Conservation (phyloP, 2,113 vertebrate species). For the Proteles cristata region DNA sequence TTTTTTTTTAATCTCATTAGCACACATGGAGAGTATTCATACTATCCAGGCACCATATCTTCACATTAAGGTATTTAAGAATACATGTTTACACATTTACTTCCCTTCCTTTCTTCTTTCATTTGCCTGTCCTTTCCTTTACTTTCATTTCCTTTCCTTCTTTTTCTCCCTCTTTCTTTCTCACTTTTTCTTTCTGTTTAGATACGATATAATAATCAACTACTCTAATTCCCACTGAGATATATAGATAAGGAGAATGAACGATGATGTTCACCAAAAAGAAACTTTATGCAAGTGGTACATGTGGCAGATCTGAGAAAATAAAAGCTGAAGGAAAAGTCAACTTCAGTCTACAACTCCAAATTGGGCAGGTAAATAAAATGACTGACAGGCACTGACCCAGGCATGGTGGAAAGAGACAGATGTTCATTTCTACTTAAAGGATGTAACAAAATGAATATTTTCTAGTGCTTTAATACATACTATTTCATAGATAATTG, state of each 20-base stretch:
- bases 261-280: background rate
- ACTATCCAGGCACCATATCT: background rate
- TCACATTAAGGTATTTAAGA: background rate
- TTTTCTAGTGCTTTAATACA: slow-evolving; percentile 5
- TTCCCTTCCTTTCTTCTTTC: background rate
- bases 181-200: background rate
- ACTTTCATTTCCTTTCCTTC: accelerated
- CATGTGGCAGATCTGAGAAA: background rate
- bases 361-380: background rate
- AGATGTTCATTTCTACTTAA: slow-evolving; percentile 29
- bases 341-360: background rate
- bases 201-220: background rate
- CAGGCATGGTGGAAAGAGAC: background rate
- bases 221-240: background rate
- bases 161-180: background rate
- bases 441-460: background rate
- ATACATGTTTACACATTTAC: background rate
- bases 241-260: background rate
- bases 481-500: slow-evolving; percentile 50
- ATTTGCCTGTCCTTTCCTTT: background rate
- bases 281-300: background rate
- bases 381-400: background rate
- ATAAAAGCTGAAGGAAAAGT: background rate
- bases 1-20: background rate
- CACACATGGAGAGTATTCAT: background rate